Base-by-base conservation (phyloP, 1,140 invertebrate species). In the Eufriesea mexicana region DNA sequence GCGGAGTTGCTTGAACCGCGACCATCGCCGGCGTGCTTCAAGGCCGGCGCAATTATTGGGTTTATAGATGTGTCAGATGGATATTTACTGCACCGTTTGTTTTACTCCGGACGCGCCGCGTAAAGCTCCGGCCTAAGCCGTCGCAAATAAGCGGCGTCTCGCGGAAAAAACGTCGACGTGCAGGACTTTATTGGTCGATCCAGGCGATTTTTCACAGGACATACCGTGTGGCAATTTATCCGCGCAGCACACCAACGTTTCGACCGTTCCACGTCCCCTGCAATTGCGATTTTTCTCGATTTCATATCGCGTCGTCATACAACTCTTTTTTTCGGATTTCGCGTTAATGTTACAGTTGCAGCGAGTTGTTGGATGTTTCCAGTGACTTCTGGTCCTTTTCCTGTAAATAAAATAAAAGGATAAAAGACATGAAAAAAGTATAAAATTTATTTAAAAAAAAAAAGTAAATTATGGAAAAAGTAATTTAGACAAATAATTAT, bases 11-110 rank as follows among this genome's bases (percentile, higher is more conserved):
- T 80, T 68, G 83, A 84, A 84, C 83, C 59, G 83, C 62, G 83
- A 73, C 57, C 77, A 88, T 80, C 61, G 81, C 25, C 35, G 67
- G 18, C 47, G 74, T 45, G 61, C 25, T 73, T 59, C 86, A 87
- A 88, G 86, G 78, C 54, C 83, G 45, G 12, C 42, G 74, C 86
- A 88, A 87, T 88, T 88, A 88, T 88, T 87, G 83, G 75, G 57
- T 87, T 88, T 77, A 87, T 78, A 86, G 74, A 87, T 77, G 83
- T 87, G 76, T 61, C 80, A 77, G 78, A 72, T 78, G 67, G 78
- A 87, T 87, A 80, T 87, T 88, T 79, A 85, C 77, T 73, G 83
- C 84, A 75, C 77, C 85, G 86, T 85, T 77, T 82, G 73, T 83
- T 73, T 82, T 70, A 75, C 71, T 35, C 45, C 20, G 75, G 25